These are phyloP conservation scores for Notamacropus eugenii DNA, from an alignment of 2,797 vertebrate species.

Conservation along the genomic window DNA sequence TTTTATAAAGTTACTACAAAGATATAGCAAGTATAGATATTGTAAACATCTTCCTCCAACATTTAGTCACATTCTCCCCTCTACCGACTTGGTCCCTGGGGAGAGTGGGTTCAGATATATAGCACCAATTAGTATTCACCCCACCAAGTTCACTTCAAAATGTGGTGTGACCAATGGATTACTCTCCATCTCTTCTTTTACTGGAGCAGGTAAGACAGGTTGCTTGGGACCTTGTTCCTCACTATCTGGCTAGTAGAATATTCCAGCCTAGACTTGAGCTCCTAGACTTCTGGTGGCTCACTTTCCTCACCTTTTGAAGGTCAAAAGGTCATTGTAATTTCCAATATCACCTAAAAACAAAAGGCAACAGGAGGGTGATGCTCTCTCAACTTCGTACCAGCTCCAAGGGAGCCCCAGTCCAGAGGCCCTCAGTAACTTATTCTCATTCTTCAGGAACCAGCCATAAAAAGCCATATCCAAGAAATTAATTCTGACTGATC, in stretches of 20 bases:
- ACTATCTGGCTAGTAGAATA: not conserved
- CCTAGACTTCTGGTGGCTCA: not conserved
- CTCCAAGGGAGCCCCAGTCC: not conserved
- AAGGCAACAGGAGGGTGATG: not conserved
- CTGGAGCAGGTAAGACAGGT: not conserved
- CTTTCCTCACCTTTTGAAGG: not conserved
- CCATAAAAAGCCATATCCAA: not conserved
- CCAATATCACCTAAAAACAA: not conserved
- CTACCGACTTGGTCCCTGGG: not conserved
- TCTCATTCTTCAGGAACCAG: not conserved
- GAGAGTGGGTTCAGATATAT: not conserved
- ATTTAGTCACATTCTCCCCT: not conserved
- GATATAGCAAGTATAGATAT: not conserved
- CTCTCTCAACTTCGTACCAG: not conserved
- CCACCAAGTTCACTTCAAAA: not conserved
- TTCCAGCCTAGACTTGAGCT: not conserved
- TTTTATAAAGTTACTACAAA: not conserved
- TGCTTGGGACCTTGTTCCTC: not conserved
- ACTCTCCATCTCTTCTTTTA: not conserved
- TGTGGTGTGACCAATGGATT: not conserved
- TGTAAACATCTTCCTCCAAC: not conserved
- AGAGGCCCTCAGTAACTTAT: not conserved
- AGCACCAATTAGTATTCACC: not conserved
- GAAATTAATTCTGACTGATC: not conserved
- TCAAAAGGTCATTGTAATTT: not conserved